Evolutionary conservation across 1,140 invertebrate species (phyloP).

Genomic region (Sarcophaga peregrina): DNA sequence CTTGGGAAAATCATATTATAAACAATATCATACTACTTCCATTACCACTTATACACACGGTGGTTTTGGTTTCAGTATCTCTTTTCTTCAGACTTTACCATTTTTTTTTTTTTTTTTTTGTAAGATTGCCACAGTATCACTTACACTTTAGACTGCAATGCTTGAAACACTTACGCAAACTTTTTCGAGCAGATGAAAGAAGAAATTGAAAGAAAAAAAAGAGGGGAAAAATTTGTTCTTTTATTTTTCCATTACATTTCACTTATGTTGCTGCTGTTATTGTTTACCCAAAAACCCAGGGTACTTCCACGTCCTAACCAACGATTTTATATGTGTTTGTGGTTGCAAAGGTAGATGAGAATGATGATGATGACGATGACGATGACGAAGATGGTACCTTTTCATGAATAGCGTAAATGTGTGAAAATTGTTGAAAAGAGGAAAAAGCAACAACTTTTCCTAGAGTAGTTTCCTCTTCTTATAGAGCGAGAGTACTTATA

Average conservation of each 20-base stretch:
- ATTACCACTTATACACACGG: not conserved
- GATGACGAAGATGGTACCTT: too few species aligned
- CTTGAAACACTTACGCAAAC: not conserved
- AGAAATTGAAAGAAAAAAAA: not conserved
- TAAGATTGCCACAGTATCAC: not conserved
- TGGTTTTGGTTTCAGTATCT: conserved; percentile 2
- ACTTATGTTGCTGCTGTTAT: not conserved
- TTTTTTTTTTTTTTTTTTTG: too few species aligned
- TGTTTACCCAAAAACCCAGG: not conserved
- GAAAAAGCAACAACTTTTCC: not conserved
- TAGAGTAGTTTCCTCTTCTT: not conserved
- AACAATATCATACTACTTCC: not conserved
- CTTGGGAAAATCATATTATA: not conserved
- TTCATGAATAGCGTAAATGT: too few species aligned
- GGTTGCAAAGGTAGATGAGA: too few species aligned
- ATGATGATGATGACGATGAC: too few species aligned
- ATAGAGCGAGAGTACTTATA: not conserved
- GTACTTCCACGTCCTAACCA: not conserved
- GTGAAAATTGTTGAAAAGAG: not conserved
- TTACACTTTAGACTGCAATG: conserved; percentile 2
- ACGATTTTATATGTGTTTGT: not conserved
- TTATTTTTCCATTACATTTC: not conserved
- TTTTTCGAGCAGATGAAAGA: not conserved
- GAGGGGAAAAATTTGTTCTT: not conserved
- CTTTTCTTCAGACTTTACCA: not conserved